Evolutionary conservation across 2,113 vertebrate genomes (phyloP).

Genomic region (Prolemur simus): DNA sequence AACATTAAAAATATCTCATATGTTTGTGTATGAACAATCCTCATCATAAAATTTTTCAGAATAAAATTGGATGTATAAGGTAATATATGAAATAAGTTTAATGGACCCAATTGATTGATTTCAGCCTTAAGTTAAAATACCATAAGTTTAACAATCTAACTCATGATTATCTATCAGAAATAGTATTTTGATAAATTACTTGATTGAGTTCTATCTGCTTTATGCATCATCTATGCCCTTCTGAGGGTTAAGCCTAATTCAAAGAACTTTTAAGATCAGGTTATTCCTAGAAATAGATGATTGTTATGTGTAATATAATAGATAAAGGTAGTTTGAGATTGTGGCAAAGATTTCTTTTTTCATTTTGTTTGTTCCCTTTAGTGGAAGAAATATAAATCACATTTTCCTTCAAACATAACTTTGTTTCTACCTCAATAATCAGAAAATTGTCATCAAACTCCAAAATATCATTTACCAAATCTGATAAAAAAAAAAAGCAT

Average conservation of each 20-base stretch:
- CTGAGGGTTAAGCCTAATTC: not conserved
- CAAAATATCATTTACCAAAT: not conserved
- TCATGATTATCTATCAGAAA: not conserved
- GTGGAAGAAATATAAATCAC: not conserved
- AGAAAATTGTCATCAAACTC: not conserved
- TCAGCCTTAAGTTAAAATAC: not conserved
- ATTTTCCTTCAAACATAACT: not conserved
- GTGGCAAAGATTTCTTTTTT: not conserved
- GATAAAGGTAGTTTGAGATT: not conserved
- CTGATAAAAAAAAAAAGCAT: not conserved
- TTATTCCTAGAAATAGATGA: not conserved
- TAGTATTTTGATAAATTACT: not conserved
- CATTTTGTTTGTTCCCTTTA: not conserved
- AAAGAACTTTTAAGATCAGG: not conserved
- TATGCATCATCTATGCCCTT: not conserved
- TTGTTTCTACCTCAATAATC: not conserved
- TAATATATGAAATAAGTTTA: not conserved
- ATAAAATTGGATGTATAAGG: not conserved
- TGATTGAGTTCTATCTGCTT: not conserved
- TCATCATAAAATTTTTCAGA: not conserved
- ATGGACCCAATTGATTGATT: not conserved
- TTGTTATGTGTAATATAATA: not conserved
- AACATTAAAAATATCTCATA: not conserved
- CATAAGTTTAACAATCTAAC: not conserved
- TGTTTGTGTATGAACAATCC: not conserved